These are phyloP conservation scores for Cranoglanis bouderius DNA, from an alignment of 2,113 vertebrate species.

Conservation along the genomic window DNA sequence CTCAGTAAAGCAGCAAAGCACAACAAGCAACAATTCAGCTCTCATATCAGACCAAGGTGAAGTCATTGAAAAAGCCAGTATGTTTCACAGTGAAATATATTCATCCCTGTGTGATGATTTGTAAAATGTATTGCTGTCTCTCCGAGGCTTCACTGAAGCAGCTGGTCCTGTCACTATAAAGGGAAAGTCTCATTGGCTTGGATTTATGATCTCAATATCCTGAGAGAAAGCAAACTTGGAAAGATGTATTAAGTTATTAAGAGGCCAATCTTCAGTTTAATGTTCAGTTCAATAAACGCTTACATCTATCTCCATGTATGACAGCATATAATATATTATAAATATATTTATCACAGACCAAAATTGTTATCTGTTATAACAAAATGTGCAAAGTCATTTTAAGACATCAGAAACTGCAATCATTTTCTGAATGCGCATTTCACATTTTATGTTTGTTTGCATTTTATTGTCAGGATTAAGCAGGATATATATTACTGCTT, in stretches of 20 bases:
- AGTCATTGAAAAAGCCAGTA: neutral
- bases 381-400: neutral
- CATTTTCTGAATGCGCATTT: neutral
- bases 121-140: neutral
- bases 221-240: neutral
- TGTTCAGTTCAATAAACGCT: neutral
- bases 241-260: conserved; percentile 1
- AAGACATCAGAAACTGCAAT: neutral
- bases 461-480: neutral
- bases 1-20: neutral
- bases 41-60: neutral
- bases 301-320: conserved; percentile 11
- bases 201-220: conserved; percentile 6
- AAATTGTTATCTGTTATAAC: neutral
- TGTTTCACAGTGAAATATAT: neutral
- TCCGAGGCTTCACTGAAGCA: neutral
- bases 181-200: neutral
- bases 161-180: neutral
- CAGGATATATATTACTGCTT: neutral
- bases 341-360: neutral
- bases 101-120: neutral
- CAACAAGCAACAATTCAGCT: neutral
- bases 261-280: conserved; percentile 4
- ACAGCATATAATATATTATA: neutral
- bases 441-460: neutral